Evolutionary conservation across 2,113 vertebrate species (phyloP).

Genomic region (Pseudorhombus dupliciocellatus): DNA sequence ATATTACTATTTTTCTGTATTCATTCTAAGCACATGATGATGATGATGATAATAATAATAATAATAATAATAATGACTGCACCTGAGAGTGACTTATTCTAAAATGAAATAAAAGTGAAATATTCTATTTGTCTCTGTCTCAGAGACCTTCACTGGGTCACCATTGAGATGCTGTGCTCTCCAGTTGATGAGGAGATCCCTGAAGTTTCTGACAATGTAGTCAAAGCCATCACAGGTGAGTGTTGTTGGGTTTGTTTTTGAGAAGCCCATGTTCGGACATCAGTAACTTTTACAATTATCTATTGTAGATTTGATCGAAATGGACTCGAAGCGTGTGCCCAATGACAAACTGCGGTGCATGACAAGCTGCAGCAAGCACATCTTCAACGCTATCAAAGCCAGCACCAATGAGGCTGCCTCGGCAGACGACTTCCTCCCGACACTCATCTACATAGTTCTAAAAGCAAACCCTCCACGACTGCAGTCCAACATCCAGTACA

Average conservation of each 20-base stretch:
- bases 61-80: not conserved
- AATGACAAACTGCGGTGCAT: conserved; percentile 92
- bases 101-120: no score
- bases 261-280: not conserved
- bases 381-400: conserved; percentile 93
- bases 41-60: not conserved
- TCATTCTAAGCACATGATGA: not conserved
- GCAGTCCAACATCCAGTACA: conserved; percentile 98
- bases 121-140: conserved; percentile 9
- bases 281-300: not conserved
- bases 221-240: conserved; percentile 96
- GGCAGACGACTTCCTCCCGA: conserved; percentile 95
- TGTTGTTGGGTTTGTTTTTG: not conserved
- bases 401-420: conserved; percentile 93
- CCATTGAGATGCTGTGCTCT: conserved; percentile 93
- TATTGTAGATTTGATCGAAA: conserved; percentile 89
- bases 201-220: conserved; percentile 93
- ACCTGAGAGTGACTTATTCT: not conserved
- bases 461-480: conserved; percentile 95
- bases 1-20: not conserved
- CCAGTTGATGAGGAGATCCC: conserved; percentile 94
- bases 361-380: conserved; percentile 96
- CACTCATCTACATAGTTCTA: conserved; percentile 94
- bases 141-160: conserved; percentile 96
- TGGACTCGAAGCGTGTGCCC: conserved; percentile 95